phyloP scores from a whole-genome alignment of 1,140 invertebrate genomes.

The Drosophila equinoxialis region DNA sequence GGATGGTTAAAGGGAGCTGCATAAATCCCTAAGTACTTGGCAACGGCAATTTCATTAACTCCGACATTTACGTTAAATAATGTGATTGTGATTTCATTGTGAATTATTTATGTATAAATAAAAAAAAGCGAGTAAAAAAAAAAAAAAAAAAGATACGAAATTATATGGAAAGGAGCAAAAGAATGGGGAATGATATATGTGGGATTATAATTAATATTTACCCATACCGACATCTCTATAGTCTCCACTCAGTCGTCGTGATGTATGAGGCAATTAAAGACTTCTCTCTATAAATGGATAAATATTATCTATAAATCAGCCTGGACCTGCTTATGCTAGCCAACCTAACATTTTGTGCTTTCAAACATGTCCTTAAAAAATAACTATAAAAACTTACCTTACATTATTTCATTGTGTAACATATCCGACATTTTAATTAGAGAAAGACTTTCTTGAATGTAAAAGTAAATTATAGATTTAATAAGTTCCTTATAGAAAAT shows the following conservation, averaged over 20 bases:
- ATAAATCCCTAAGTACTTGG: slow-evolving; percentile 4
- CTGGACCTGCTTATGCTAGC: no score
- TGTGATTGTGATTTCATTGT: slow-evolving; percentile 2
- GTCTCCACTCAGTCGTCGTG: neutral
- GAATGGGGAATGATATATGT: neutral
- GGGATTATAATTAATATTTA: neutral
- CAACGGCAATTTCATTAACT: slow-evolving; percentile 8
- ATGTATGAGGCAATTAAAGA: neutral
- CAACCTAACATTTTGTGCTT: no score
- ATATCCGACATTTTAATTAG: no score
- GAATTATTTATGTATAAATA: neutral
- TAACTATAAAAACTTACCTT: no score
- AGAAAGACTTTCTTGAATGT: no score
- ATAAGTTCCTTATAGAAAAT: no score
- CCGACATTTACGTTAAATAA: neutral
- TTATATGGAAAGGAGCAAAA: neutral
- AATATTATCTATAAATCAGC: no score
- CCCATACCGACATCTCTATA: neutral
- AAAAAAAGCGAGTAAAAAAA: neutral
- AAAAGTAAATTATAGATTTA: no score
- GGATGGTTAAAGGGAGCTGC: neutral
- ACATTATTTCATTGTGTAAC: no score
- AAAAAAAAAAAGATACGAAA: neutral
- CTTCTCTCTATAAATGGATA: no score
- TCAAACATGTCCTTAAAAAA: no score